Evolutionary conservation across 2,888 invertebrate species (phyloP), one percentile per base, ranked within the genome.

Genomic region (Lithophane ornitopus): DNA sequence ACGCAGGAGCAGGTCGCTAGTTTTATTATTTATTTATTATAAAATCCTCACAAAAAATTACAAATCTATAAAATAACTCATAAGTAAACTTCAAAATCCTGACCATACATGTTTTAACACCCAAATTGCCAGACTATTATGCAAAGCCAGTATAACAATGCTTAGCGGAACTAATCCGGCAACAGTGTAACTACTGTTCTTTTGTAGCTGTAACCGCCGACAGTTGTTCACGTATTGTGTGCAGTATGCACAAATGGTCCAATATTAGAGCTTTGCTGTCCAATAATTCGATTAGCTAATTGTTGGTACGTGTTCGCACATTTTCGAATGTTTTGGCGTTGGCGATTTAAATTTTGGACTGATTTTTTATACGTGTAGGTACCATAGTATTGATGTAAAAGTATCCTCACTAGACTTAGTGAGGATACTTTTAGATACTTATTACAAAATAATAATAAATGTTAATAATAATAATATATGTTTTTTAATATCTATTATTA

Each of bases 231-330:
- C 44, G 46, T 66, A 59, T 80, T 80, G 85, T 76, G 41, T 70
- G 80, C 75, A 67, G 65, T 16, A 54, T 76, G 82, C 84, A 77
- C 77, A 76, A 84, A 84, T 76, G 77, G n/a, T 66, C 56, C 70
- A 80, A 76, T 76, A 76, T 84, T 73, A 70, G 63, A 74, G 70
- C 84, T 65, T 68, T 70, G 80, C 70, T 74, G 70, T 65, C 70
- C 67, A 77, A 84, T 82, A 77, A 81, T 83, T 81, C 81, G 68
- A 84, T 83, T 84, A 81, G 19, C 39, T 81, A 84, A 84, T 77
- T 84, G 84, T 81, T 81, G 52, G 28, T 58, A 84, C 82, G 70
- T 77, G 82, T 69, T 77, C 41, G 46, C 52, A 49, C 77, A 74
- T 84, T 81, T 70, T 49, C 14, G 46, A 44, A 67, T 59, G 59